phyloP scores from a whole-genome alignment of 1,140 invertebrate genomes.

The Asbolus verrucosus region DNA sequence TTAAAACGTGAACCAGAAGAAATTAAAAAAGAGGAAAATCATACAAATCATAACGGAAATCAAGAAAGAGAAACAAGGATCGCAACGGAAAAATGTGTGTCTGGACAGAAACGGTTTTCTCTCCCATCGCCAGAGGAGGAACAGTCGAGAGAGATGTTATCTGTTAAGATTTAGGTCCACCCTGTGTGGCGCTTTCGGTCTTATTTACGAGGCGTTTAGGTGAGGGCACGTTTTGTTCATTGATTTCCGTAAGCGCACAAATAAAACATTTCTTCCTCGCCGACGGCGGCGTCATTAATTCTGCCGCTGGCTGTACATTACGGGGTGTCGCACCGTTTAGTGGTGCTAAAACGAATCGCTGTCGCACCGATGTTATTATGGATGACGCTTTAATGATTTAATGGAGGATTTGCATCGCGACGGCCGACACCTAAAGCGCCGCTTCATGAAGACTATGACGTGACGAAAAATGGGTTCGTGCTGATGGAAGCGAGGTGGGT shows the following conservation, averaged over 20 bases:
- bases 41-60: slow-evolving; percentile 6
- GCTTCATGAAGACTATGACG: background rate
- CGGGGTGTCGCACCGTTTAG: background rate
- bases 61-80: background rate
- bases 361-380: slow-evolving; percentile 1
- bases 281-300: no score
- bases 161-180: background rate
- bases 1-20: slow-evolving; percentile 18
- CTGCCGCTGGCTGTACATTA: background rate
- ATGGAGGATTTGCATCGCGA: background rate
- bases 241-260: slow-evolving; percentile 4
- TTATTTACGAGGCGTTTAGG: slow-evolving; percentile 11
- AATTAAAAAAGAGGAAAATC: slow-evolving; percentile 17
- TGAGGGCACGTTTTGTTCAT: slow-evolving; percentile 15
- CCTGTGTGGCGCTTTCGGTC: slow-evolving; percentile 1
- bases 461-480: slow-evolving; percentile 1
- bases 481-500: background rate
- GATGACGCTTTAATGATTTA: slow-evolving; percentile 6
- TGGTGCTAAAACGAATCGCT: background rate
- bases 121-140: no score
- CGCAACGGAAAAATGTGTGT: background rate
- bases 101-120: no score
- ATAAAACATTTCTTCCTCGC: background rate
- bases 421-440: slow-evolving; percentile 1
- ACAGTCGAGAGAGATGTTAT: background rate